Evolutionary conservation across 1,140 invertebrate species (phyloP).

Genomic region (Aradophagus sp.): DNA sequence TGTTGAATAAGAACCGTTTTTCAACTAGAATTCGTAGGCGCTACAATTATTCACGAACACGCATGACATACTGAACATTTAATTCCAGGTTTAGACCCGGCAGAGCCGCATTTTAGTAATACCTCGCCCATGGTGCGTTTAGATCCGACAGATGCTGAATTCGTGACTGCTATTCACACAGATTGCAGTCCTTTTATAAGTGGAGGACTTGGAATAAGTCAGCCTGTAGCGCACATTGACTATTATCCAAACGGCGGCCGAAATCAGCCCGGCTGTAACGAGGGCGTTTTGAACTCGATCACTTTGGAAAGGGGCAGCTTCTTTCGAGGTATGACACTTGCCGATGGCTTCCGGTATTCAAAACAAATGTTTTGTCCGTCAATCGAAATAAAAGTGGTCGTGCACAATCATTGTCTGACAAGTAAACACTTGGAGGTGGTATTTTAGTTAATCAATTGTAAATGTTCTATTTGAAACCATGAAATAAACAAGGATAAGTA

Average conservation of each 20-base stretch:
- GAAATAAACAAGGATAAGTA: too few relatives aligned
- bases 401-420: too few relatives aligned
- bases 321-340: constrained; percentile 59
- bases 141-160: constrained; percentile 88
- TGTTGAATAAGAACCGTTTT: constrained; percentile 19
- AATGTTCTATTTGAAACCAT: too few relatives aligned
- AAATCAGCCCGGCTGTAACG: constrained; percentile 89
- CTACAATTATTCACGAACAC: constrained; percentile 7
- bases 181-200: constrained; percentile 87
- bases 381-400: too few relatives aligned
- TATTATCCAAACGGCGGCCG: constrained; percentile 93
- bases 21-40: constrained; percentile 2
- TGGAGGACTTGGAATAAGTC: constrained; percentile 86
- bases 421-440: too few relatives aligned
- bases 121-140: constrained; percentile 87
- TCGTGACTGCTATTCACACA: constrained; percentile 92
- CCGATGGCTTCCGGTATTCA: too few relatives aligned
- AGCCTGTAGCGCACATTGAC: constrained; percentile 89
- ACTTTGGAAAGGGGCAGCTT: constrained; percentile 80
- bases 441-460: too few relatives aligned
- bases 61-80: constrained; percentile 29
- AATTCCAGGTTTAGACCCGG: constrained; percentile 88
- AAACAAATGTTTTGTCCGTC: too few relatives aligned
- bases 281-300: constrained; percentile 81
- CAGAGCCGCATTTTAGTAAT: constrained; percentile 92